Evolutionary conservation across 2,113 vertebrate genomes (phyloP).

Genomic region (Hydropotes inermis): DNA sequence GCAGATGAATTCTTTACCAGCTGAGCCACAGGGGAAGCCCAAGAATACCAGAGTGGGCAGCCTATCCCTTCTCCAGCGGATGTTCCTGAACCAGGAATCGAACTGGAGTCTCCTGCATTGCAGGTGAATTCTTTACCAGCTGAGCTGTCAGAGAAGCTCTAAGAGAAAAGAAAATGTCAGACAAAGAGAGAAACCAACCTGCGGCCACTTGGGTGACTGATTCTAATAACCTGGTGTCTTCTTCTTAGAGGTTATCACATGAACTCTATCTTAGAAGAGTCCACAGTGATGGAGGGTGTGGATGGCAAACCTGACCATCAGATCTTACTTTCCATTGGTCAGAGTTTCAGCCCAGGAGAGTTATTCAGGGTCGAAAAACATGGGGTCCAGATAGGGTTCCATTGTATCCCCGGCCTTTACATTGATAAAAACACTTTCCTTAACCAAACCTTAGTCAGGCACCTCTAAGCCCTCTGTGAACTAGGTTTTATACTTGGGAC

Average conservation of each 20-base stretch:
- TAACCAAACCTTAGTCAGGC: neutral
- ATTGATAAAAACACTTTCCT: neutral
- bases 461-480: neutral
- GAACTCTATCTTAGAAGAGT: neutral
- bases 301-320: neutral
- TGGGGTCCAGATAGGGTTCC: neutral
- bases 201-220: neutral
- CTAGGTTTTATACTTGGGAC: neutral
- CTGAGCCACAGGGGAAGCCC: too few relatives aligned
- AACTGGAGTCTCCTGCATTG: too few relatives aligned
- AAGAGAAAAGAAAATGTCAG: neutral
- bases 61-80: too few relatives aligned
- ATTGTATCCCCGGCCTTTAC: neutral
- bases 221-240: neutral
- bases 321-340: neutral
- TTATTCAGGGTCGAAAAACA: neutral
- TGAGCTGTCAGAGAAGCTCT: neutral
- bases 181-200: neutral
- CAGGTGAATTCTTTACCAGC: too few relatives aligned
- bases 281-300: neutral
- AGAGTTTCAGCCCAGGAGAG: neutral
- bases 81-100: too few relatives aligned
- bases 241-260: neutral
- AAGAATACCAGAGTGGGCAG: too few relatives aligned
- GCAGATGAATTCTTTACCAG: neutral